These are phyloP conservation scores for Otolemur crassicaudatus DNA, from an alignment of 2,797 vertebrate genomes.

Conservation along the genomic window DNA sequence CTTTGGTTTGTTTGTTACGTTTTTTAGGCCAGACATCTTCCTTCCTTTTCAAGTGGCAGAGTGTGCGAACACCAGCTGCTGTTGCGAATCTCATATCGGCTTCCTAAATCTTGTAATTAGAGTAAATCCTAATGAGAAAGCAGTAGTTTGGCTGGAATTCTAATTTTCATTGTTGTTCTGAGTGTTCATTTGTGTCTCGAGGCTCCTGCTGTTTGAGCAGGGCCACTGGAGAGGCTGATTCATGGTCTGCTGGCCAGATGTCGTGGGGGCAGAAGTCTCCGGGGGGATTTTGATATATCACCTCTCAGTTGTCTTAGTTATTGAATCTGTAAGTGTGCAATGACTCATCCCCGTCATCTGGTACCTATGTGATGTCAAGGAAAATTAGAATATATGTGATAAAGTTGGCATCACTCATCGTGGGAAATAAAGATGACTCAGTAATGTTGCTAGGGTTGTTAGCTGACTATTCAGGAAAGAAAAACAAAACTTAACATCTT, in stretches of 20 bases:
- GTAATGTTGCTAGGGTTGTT: background rate
- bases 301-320: background rate
- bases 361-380: background rate
- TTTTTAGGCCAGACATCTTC: background rate
- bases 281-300: background rate
- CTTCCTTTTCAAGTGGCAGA: background rate
- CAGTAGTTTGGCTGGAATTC: background rate
- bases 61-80: background rate
- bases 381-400: background rate
- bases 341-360: background rate
- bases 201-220: background rate
- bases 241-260: background rate
- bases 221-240: background rate
- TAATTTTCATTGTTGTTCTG: background rate
- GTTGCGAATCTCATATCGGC: background rate
- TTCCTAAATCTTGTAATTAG: constrained; percentile 24
- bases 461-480: background rate
- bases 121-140: constrained; percentile 12
- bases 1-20: background rate
- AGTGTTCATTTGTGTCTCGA: background rate
- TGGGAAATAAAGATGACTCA: background rate
- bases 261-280: background rate
- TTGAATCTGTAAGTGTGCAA: accelerated
- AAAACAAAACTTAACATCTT: background rate
- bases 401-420: background rate